Evolutionary conservation across 2,113 vertebrate species (phyloP), one percentile per base, ranked within the genome.

Genomic region (Psephotus haematonotus): DNA sequence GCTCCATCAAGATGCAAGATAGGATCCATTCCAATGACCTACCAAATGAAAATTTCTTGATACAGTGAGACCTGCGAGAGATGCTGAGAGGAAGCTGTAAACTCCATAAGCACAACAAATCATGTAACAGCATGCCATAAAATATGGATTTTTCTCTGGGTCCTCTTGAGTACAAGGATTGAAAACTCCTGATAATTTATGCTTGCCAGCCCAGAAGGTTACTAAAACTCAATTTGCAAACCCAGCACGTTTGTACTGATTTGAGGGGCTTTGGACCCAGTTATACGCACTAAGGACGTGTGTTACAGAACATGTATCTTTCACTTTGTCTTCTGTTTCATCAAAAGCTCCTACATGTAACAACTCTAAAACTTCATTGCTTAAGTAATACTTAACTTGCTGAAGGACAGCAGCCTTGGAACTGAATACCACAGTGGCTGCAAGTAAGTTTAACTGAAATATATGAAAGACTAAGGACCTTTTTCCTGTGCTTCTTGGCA

Each of bases 101-200:
- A 55, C 1, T 17, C 39, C 27, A n/a, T 43, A 81, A 79, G 13
- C 18, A 41, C 41, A 79, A 3, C 27, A 90, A 92, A 47, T 31
- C 14, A 43, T 0, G 0, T 10, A 74, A 46, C 1, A 88, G 6
- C 4, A n/a, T 6, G 3, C 4, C 28, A 71, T 23, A 52, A 81
- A 63, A 71, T 7, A 39, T 0, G 1, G 9, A 11, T 11, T 60
- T 59, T 75, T 64, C 8, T 15, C 39, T 35, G 8, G 4, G 16
- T 57, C 13, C 49, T 64, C 47, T 57, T 57, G 22, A 82, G 14
- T 15, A 53, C 9, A 86, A 44, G 23, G 17, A 63, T 4, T 43
- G n/a, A 70, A 88, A 93, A 60, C 25, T 43, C 14, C 33, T 35
- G 35, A 11, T 11, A 71, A 52, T 43, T 88, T 47, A 75, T 16